Evolutionary conservation across 2,888 invertebrate genomes (phyloP), one percentile per base, ranked within the genome.

Genomic region (Lepetodrilus schrolli): DNA sequence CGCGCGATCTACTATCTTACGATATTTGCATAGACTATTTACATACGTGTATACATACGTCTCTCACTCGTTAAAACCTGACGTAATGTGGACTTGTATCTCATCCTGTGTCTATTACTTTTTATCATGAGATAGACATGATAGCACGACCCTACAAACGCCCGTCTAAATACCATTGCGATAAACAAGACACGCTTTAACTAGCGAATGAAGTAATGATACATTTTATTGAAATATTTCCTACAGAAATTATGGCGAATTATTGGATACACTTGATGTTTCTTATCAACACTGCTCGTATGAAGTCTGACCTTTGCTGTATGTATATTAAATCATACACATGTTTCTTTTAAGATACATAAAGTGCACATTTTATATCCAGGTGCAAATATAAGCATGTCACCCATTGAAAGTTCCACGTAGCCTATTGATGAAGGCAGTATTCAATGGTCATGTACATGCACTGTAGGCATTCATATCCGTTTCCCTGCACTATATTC

Each of bases 51-150:
- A 58, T 17, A 13, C 34, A n/a, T 17, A 58, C 34, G 58, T 58
- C n/a, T 58, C 58, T 58, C 10, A 30, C 51, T 43, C 43, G 43
- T 43, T 17, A 43, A 17, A 1, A 10, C 10, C 3, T 20, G 30
- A 26, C 58, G 13, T 58, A 30, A 58, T 34, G 58, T 4, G 58
- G 7, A 30, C 26, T 34, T 58, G 58, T 58, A 58, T 58, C 20
- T 58, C 30, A 30, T 17, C 58, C 58, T 58, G 58, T 58, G 58
- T 30, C 26, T 26, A 30, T 58, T 58, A 58, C 30, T 7, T 58
- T 34, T 58, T 30, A 58, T 58, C 58, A n/a, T 34, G 30, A 13
- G 30, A 5, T 58, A n/a, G 26, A n/a, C 17, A 30, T 17, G 30
- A 5, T 58, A n/a, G 26, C 26, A 7, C 30, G 58, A 58, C 58